Base-by-base conservation (phyloP, 2,113 vertebrate genomes). In the Bubalus kerabau region DNA sequence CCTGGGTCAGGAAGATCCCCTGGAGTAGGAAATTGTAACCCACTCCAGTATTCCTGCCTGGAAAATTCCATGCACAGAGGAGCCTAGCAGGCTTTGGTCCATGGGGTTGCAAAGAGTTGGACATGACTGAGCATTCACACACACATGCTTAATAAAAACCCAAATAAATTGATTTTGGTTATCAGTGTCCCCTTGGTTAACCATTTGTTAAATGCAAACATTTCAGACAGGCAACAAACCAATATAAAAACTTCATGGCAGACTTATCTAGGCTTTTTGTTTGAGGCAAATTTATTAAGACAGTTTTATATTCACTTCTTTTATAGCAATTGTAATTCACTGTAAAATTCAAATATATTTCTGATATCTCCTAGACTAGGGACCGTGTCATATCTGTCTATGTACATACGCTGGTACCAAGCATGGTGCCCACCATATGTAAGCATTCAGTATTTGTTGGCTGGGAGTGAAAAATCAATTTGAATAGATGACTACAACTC, bases 341-440 rank as follows among this genome's bases (percentile, higher is more conserved):
- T 91, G n/a, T 12, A 76, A 80, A 74, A 76, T 6, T 40, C 24
- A 76, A 94, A 85, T 71, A 57, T 74, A 92, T 50, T 94, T 67
- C 57, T 91, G 2, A 46, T 2, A 62, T 26, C 10, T 15, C 4
- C 3, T 92, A 59, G 67, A 91, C 15, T 56, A 62, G 6, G 8
- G 64, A 32, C 9, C 1, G 1, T 50, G 9, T 59, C 92, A 32
- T 46, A 82, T 76, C 17, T 89, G 23, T 16, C 40, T 76, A 6
- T 74, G 12, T 54, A 60, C 2, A 7, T 91, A 36, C 3, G 7
- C 28, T 56, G 14, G 10, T 15, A 67, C 19, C 21, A 89, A 40
- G 19, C 9, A 64, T 15, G 2, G 11, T 46, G 1, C 2, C 46
- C 59, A 4, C 7, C 59, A 67, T 60, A 59, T 87, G 6, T 48